Evolutionary conservation across 2,888 invertebrate genomes (phyloP), one percentile per base, ranked within the genome.

Genomic region (Zootermopsis nevadensis): DNA sequence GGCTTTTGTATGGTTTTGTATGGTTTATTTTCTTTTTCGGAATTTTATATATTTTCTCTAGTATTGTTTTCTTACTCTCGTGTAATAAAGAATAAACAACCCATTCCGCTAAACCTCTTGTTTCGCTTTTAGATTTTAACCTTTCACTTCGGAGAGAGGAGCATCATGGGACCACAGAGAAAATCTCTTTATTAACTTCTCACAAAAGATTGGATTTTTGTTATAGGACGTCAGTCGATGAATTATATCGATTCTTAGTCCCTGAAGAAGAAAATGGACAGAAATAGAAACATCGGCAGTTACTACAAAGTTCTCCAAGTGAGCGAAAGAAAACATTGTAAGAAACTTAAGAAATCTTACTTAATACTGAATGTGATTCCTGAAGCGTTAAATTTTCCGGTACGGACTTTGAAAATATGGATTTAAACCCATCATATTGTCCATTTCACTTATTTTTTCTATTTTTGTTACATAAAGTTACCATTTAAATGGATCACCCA

Each of bases 81-180:
- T 53, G 30, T 53, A 48, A 48, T 77, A 77, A 77, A 77, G 77
- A 77, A 53, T 53, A 77, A 77, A 77, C 53, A 35, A 10, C 15
- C 15, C 35, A 31, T n/a, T 55, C 48, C 33, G n/a, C n/a, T 60
- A 60, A 60, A 79, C 22, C 60, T 33, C 60, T n/a, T 33, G 35
- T 60, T 33, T 33, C 22, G 79, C 79, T 79, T 79, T 77, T 55
- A 55, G 55, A 77, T 77, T 53, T 79, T 79, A 79, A 79, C 79
- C 33, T 79, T 60, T 79, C 60, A 60, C 55, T 33, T 38, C 38
- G 38, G 74, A 8, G n/a, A n/a, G 2, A 42, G 74, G 33, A 69
- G 30, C 30, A 30, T 27, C 77, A 77, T 4, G 77, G 55, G 79
- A 60, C 7, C 74, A 30, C 15, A 60, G 60, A 60, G 60, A 60